Evolutionary conservation across 2,797 vertebrate genomes (phyloP), one percentile per base, ranked within the genome.

Genomic region (Cottoperca gobio): DNA sequence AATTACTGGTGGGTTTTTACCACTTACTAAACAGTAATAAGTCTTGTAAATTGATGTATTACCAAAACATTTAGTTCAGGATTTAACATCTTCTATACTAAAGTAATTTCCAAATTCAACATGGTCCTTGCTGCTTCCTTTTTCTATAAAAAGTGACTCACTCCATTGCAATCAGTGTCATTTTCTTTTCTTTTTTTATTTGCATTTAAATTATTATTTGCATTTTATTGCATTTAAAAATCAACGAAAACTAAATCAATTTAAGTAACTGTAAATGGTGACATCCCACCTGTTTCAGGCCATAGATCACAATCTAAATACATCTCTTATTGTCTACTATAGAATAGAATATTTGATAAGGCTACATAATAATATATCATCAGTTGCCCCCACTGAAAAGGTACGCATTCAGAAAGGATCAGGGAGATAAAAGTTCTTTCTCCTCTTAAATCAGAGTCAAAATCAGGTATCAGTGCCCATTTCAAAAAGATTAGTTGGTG

Each of bases 311-410:
- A 45, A 66, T 70, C 31, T 60, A 50, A 61, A 74, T 35, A 45
- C 14, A 60, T 55, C 11, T 73, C 49, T 57, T 26, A 42, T 19
- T 23, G 17, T 50, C 37, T 65, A 33, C 42, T 21, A 66, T 19
- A 37, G 3, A 64, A 39, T 62, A 69, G 46, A 52, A 61, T 23
- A 60, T 82, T 48, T 53, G 11, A 79, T 80, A 69, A 83, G 62
- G 81, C 73, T 74, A 75, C 46, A 82, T 50, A 66, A 60, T 61
- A 37, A 55, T 28, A 43, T 45, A 53, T 59, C 21, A 60, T 50
- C 16, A 58, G 2, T 26, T 63, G 17, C 21, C 79, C 14, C 13
- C 12, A 50, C 17, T 55, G 6, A 24, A 62, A 67, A 45, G 35
- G 67, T 43, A 24, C 24, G 75, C 57, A 64, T 73, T 78, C 64